Conservation (phyloP, 1,140 invertebrate genomes). For the Pomacea maculata region DNA sequence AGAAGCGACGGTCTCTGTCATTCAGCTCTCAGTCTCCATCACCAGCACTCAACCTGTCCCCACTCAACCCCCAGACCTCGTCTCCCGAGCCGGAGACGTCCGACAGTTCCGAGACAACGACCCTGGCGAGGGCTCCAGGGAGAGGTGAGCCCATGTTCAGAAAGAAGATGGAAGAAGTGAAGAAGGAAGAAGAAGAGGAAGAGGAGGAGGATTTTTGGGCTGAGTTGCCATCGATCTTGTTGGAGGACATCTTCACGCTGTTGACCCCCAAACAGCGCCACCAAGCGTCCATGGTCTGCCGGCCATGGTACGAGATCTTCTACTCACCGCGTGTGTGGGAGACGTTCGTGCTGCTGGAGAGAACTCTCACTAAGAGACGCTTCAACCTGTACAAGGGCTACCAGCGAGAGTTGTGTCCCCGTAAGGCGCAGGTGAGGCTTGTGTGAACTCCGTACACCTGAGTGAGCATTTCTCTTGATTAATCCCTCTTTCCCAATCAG, state of each 20-base stretch:
- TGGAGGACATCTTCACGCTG: conserved; percentile 81
- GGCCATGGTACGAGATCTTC: conserved; percentile 77
- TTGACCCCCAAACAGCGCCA: conserved; percentile 77
- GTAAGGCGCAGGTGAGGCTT: conserved; percentile 58
- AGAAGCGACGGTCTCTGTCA: conserved; percentile 11
- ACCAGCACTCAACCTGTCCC: neutral
- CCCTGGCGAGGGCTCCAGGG: neutral
- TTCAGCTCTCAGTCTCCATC: conserved; percentile 11
- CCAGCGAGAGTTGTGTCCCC: conserved; percentile 46
- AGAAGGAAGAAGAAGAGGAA: conserved; percentile 21
- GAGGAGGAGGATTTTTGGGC: conserved; percentile 69
- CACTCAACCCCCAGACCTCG: neutral
- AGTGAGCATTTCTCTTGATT: too few species aligned
- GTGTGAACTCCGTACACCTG: too few species aligned
- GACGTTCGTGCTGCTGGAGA: conserved; percentile 77
- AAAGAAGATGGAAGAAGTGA: neutral
- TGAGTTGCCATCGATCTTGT: conserved; percentile 77
- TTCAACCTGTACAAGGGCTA: conserved; percentile 87
- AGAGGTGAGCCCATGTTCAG: neutral
- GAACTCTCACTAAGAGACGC: conserved; percentile 77
- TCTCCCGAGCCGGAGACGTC: neutral
- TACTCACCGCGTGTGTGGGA: conserved; percentile 75
- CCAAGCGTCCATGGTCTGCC: conserved; percentile 74
- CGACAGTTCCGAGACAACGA: neutral
- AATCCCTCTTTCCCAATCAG: too few species aligned